phyloP scores from a whole-genome alignment of 1,140 invertebrate species.

The Stenopsyche tienmushanensis region DNA sequence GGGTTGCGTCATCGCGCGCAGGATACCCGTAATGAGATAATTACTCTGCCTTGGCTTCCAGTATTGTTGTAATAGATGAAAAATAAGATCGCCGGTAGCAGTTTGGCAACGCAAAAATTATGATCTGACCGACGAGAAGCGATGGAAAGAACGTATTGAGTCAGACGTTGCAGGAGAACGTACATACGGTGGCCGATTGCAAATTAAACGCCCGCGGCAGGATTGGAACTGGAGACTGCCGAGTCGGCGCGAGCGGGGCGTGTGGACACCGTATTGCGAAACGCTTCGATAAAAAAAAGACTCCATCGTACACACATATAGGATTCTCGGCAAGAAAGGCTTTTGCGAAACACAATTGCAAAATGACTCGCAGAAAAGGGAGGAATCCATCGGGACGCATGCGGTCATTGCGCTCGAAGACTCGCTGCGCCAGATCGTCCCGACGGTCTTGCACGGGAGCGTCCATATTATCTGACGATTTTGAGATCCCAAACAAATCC shows the following conservation, averaged over 20 bases:
- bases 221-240: constrained; percentile 14
- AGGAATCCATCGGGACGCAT: constrained; percentile 5
- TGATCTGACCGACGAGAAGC: neutral
- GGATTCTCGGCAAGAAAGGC: neutral
- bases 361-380: constrained; percentile 21
- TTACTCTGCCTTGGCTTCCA: no score
- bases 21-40: neutral
- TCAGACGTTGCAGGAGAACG: constrained; percentile 6
- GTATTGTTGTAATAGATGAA: no score
- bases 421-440: no score
- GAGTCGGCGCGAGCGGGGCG: neutral
- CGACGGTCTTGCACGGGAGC: no score
- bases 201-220: constrained; percentile 19
- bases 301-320: neutral
- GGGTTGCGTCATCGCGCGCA: neutral
- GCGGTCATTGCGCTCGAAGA: neutral
- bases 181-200: constrained; percentile 16
- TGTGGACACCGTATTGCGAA: constrained; percentile 22
- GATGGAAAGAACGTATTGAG: constrained; percentile 8
- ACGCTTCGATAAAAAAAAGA: constrained; percentile 10
- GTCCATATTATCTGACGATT: no score
- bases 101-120: constrained; percentile 6
- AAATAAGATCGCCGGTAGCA: neutral
- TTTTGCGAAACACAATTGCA: constrained; percentile 17
- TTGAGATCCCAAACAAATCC: no score